Evolutionary conservation across 1,140 invertebrate genomes (phyloP).

Genomic region (Monochamus saltuarius): DNA sequence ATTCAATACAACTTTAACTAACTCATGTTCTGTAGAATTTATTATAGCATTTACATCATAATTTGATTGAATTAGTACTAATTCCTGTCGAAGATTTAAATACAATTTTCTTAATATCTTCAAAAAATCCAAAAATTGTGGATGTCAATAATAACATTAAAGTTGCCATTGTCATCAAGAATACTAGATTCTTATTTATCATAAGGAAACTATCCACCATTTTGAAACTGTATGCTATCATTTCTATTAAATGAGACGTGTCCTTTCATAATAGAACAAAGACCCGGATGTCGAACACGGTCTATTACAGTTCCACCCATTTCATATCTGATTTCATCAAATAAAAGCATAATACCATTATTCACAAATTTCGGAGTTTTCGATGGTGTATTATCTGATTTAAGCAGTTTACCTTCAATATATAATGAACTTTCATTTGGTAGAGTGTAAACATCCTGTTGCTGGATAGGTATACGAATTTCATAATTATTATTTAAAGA

Average conservation of each 20-base stretch:
- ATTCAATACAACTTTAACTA: too few species aligned
- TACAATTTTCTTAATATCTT: slow-evolving; percentile 22
- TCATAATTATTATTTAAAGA: slow-evolving; percentile 29
- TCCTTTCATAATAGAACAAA: slow-evolving; percentile 19
- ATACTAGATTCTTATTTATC: not conserved
- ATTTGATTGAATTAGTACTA: slow-evolving; percentile 11
- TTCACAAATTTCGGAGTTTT: slow-evolving; percentile 13
- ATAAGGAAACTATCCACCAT: slow-evolving; percentile 1
- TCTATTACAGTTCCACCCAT: slow-evolving; percentile 13
- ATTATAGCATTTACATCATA: slow-evolving; percentile 16
- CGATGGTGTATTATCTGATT: slow-evolving; percentile 9
- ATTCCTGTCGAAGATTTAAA: slow-evolving; percentile 18
- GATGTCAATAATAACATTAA: slow-evolving; percentile 15
- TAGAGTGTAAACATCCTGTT: slow-evolving; percentile 28
- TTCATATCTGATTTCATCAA: slow-evolving; percentile 24
- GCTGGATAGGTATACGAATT: slow-evolving; percentile 33
- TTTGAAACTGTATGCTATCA: slow-evolving; percentile 4
- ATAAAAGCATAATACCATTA: slow-evolving; percentile 21
- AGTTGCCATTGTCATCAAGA: not conserved
- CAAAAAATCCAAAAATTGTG: slow-evolving; percentile 18
- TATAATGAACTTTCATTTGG: slow-evolving; percentile 25
- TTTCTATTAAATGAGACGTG: slow-evolving; percentile 9
- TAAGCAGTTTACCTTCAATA: slow-evolving; percentile 28
- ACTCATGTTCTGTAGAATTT: too few species aligned
- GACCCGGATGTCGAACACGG: slow-evolving; percentile 16